Base-by-base conservation (phyloP, 2,797 vertebrate genomes). In the Echeneis naucrates region DNA sequence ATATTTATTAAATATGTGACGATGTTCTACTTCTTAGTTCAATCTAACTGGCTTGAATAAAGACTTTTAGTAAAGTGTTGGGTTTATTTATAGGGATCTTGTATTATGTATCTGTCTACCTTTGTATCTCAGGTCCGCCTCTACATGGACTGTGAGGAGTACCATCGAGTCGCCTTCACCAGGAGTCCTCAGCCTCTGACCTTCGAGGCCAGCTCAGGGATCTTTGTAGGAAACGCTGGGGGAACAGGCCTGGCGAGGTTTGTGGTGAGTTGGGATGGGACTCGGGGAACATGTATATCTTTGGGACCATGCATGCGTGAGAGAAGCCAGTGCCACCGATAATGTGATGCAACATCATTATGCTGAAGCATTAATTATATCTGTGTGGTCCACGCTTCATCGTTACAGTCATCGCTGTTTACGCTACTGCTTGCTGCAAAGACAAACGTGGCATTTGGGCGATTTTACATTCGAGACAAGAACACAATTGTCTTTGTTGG, bases 201-300 rank as follows among this genome's bases (percentile, higher is more conserved):
- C 4, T 98, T 99, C 5, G 95, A 97, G 75, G 75, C 95, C 84
- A 96, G 95, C 52, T 97, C 97, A 0, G 98, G 97, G 30, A 95
- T 99, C 94, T 99, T 99, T 26, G 94, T 99, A 8, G 98, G 97
- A 68, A 98, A 95, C 2, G 97, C 97, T 0, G 98, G 98, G 42
- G 97, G 95, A 14, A 96, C 96, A 0, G 95, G 96, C 17, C 69
- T 98, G 87, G 86, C 94, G 48, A 94, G 88, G 85, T 99, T 99
- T 92, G 95, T 94, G 64, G 98, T 99, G 87, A 96, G 97, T 96
- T 68, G 40, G 16, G 9, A 40, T 2, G 1, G 1, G 10, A 10
- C 13, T 33, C 9, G 30, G 8, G 8, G 16, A 30, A 26, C 24
- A 8, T 55, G 26, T 38, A 8, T 55, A n/a, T 27, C 5, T 38